phyloP scores from a whole-genome alignment of 2,797 vertebrate species.

The Botia almorhae region DNA sequence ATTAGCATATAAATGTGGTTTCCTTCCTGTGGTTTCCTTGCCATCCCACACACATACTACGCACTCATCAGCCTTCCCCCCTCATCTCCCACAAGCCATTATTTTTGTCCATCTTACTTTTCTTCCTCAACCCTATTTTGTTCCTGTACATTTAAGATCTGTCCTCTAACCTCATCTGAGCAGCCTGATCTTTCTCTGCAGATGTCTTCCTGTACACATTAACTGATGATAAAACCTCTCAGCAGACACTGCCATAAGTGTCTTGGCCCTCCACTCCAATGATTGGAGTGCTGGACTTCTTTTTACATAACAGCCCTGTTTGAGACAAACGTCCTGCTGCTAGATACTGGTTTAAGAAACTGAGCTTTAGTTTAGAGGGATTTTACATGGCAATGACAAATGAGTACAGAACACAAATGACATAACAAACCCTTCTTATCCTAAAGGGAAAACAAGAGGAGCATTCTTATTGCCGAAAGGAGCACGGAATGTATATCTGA shows the following conservation, averaged over 20 bases:
- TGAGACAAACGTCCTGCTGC: not conserved
- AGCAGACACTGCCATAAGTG: constrained; percentile 18
- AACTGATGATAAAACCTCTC: constrained; percentile 47
- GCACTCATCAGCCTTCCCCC: not conserved
- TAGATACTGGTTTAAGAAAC: not conserved
- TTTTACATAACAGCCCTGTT: not conserved
- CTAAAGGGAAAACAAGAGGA: constrained; percentile 90
- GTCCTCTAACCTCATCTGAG: constrained; percentile 18
- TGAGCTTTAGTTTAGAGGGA: constrained; percentile 23
- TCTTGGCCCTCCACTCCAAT: constrained; percentile 9
- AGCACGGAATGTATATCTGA: constrained; percentile 90
- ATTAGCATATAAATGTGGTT: not conserved
- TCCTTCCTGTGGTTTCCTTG: not conserved
- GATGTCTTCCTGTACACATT: constrained; percentile 53
- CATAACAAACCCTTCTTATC: constrained; percentile 68
- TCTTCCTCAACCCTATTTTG: not conserved
- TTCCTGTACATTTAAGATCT: not conserved
- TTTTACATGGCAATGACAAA: constrained; percentile 69
- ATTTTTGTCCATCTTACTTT: not conserved
- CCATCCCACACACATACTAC: not conserved
- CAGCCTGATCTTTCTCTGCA: constrained; percentile 6
- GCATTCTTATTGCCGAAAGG: constrained; percentile 89
- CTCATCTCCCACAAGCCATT: not conserved
- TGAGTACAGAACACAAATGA: constrained; percentile 51
- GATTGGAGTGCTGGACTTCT: not conserved